These are phyloP conservation scores for Lamproptera curius DNA, from an alignment of 2,888 invertebrate genomes.

Conservation along the genomic window DNA sequence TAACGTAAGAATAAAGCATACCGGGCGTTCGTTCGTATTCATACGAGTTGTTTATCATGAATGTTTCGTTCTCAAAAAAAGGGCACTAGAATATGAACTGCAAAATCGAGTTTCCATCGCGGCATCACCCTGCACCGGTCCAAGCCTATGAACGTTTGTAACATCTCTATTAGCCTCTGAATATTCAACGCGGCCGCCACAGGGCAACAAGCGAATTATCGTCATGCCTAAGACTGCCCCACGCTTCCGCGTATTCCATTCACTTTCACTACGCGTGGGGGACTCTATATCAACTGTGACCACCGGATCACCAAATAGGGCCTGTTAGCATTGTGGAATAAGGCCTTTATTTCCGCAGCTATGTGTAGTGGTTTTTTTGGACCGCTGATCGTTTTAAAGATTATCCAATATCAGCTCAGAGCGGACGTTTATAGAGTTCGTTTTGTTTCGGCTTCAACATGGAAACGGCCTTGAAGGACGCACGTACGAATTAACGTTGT, in stretches of 20 bases:
- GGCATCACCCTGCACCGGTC: no score
- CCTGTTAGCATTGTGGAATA: slow-evolving; percentile 30
- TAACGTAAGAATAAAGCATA: no score
- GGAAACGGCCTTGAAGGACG: slow-evolving; percentile 64
- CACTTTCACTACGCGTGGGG: slow-evolving; percentile 62
- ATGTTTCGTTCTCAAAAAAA: no score
- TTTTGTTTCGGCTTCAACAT: slow-evolving; percentile 21
- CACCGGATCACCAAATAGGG: slow-evolving; percentile 32
- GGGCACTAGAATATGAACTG: no score
- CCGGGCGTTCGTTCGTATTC: no score
- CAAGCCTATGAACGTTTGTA: slow-evolving; percentile 8
- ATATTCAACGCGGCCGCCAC: slow-evolving; percentile 9
- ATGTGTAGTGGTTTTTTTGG: slow-evolving; percentile 35
- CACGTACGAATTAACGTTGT: slow-evolving; percentile 51
- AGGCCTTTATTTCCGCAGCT: slow-evolving; percentile 37
- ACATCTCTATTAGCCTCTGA: not conserved
- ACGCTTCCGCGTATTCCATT: slow-evolving; percentile 58
- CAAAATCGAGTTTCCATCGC: no score
- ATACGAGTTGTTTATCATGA: no score
- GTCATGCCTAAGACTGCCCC: slow-evolving; percentile 57
- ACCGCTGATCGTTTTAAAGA: slow-evolving; percentile 30
- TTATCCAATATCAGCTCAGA: slow-evolving; percentile 38
- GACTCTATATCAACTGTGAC: slow-evolving; percentile 42
- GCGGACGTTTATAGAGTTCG: slow-evolving; percentile 25
- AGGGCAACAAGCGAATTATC: slow-evolving; percentile 37